A percentile compares a stretch with the other conserved stretches of the same genome.
Evolutionary conservation across 2,797 vertebrate genomes (phyloP).

Genomic region (Trichosurus vulpecula): DNA sequence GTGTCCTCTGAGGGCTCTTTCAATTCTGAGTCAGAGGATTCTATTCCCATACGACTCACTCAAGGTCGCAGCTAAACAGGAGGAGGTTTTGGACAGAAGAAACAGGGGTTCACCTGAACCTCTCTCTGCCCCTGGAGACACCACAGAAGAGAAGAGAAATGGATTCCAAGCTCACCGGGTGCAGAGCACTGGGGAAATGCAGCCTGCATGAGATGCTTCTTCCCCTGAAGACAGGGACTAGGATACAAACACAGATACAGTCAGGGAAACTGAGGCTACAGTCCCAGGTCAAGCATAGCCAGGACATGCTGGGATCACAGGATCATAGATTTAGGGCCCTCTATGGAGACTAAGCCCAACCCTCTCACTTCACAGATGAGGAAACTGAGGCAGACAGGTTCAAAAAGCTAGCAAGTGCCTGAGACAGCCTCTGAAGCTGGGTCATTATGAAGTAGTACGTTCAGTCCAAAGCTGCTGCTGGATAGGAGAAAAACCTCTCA

Average conservation of each 20-base stretch:
- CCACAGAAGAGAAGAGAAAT: not conserved
- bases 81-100: not conserved
- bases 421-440: not conserved
- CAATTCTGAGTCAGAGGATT: not conserved
- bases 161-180: not conserved
- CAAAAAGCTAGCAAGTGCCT: not conserved
- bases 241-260: not conserved
- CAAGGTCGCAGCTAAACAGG: not conserved
- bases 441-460: not conserved
- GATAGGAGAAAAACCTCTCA: not conserved
- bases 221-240: not conserved
- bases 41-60: not conserved
- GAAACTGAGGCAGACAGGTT: slow-evolving; percentile 1
- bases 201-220: not conserved
- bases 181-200: not conserved
- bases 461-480: not conserved
- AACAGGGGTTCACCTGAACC: no score
- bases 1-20: not conserved
- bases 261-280: not conserved
- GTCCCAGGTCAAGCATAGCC: not conserved
- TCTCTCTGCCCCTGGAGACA: not conserved
- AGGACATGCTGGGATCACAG: not conserved
- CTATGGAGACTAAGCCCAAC: not conserved
- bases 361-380: slow-evolving; percentile 21
- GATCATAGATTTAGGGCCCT: not conserved